phyloP scores from a whole-genome alignment of 2,888 invertebrate genomes.

The Myathropa florea region DNA sequence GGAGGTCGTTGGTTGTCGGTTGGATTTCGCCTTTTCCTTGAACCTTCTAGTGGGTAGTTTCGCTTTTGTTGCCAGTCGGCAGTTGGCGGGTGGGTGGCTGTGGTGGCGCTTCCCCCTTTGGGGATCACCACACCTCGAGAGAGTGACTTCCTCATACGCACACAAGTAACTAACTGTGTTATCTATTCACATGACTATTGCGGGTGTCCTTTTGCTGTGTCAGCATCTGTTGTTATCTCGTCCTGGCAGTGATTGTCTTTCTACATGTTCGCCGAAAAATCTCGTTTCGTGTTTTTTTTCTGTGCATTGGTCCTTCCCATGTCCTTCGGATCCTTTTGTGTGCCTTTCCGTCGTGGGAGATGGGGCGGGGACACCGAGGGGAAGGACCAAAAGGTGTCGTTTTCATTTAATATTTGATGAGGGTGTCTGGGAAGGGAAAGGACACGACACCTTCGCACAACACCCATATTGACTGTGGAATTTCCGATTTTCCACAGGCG shows the following conservation, averaged over 20 bases:
- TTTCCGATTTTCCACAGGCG: conserved; percentile 42
- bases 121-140: background rate
- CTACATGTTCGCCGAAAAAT: conserved; percentile 32
- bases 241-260: conserved; percentile 66
- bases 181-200: background rate
- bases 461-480: conserved; percentile 61
- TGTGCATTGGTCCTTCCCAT: background rate
- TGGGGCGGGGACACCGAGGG: background rate
- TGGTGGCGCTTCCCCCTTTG: too few relatives aligned
- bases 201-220: conserved; percentile 25
- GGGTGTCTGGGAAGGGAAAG: conserved; percentile 25
- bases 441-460: conserved; percentile 59
- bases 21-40: background rate
- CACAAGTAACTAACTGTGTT: background rate
- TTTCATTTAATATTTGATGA: conserved; percentile 68
- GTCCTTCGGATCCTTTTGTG: conserved; percentile 36
- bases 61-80: conserved; percentile 5
- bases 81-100: background rate
- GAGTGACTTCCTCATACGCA: background rate
- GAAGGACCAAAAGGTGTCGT: conserved; percentile 64
- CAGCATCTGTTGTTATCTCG: conserved; percentile 70
- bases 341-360: conserved; percentile 11
- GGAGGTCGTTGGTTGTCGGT: conserved; percentile 15
- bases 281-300: background rate
- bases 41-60: background rate